These are phyloP conservation scores for Ctenopoma multispine DNA, from an alignment of 2,797 vertebrate genomes.

Conservation along the genomic window DNA sequence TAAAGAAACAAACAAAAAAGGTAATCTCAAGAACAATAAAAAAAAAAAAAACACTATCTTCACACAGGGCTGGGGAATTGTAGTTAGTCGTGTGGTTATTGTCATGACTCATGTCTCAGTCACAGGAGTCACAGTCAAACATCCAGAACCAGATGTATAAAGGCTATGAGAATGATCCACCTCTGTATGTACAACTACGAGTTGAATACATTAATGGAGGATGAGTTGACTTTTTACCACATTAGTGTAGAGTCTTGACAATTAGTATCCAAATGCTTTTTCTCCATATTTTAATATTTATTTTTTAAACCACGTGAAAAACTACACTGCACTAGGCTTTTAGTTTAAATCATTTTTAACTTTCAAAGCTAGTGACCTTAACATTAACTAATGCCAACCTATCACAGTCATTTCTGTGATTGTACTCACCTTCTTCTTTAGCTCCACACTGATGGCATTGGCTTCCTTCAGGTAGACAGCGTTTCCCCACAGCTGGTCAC, in stretches of 20 bases:
- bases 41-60: background rate
- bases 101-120: too few relatives aligned
- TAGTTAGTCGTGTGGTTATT: too few relatives aligned
- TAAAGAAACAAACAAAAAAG: background rate
- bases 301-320: background rate
- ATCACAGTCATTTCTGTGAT: background rate
- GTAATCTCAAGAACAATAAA: background rate
- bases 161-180: background rate
- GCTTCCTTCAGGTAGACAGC: conserved; percentile 98
- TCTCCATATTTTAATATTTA: background rate
- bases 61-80: too few relatives aligned
- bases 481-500: conserved; percentile 98
- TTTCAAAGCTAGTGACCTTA: background rate
- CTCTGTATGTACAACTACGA: background rate
- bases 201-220: background rate
- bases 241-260: too few relatives aligned
- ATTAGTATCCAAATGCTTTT: background rate
- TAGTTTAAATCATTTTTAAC: background rate
- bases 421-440: conserved; percentile 95
- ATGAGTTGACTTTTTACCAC: background rate
- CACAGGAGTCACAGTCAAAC: background rate
- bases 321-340: too few relatives aligned
- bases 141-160: background rate
- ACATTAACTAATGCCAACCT: background rate
- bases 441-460: conserved; percentile 97